Base-by-base conservation (phyloP, 2,888 invertebrate genomes). In the Cataglyphis livida region DNA sequence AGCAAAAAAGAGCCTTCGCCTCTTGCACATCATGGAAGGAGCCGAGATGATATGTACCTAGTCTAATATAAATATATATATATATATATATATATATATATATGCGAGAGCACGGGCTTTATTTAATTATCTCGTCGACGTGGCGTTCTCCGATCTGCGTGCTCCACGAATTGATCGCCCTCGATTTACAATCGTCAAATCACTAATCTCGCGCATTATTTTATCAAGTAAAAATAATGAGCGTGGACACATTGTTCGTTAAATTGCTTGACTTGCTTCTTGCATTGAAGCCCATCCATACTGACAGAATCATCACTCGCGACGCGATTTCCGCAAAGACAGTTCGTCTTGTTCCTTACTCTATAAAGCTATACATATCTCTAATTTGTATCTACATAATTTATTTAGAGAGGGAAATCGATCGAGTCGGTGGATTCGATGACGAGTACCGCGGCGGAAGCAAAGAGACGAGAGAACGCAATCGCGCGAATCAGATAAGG, bases 1-100 rank as follows among this genome's bases (percentile, higher is more conserved):
- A 68, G 75, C 54, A 65, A 62, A 51, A 51, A 48, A 64, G 59
- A 73, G 44, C 68, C 57, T 64, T 66, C 84, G 62, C 65, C 51
- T 79, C 66, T 65, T 38, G 79, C 82, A 65, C 66, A 64, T 83
- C 84, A 87, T 86, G 91, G 90, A 92, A 92, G 91, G 90, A 92
- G 90, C 91, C 91, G 90, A 51, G 51, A 93, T 93, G 93, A 93
- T 93, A 93, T 93, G 93, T 93, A 90, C 87, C 93, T 93, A 93
- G 88, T 81, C 93, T 93, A 93, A 81, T 84, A 66, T 73, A 70
- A 78, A 84, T 73, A 84, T 73, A 44, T 85, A 85, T 74, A 84
- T 73, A 84, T 73, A 44, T 85, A 85, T 74, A 84, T 73, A 84
- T 73, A 44, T 85, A 85, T 74, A 68, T 62, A n/a, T n/a, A 51